Conservation (phyloP, 2,113 vertebrate species). For the Tachycineta bicolor region DNA sequence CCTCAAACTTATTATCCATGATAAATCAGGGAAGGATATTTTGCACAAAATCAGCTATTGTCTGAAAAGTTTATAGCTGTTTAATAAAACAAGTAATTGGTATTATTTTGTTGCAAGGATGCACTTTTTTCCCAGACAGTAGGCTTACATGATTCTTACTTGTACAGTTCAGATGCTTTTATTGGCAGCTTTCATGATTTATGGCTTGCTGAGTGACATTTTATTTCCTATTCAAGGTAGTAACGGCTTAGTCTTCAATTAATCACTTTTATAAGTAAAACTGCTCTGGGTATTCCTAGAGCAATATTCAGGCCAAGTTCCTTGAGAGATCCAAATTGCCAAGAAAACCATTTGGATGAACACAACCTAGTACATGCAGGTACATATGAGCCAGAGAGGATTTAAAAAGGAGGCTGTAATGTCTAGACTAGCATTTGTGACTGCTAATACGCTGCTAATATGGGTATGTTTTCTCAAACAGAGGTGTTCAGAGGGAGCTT, state of each 20-base stretch:
- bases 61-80: background rate
- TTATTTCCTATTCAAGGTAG: conserved; percentile 27
- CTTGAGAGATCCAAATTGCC: background rate
- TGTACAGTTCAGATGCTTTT: background rate
- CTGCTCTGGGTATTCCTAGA: background rate
- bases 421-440: conserved; percentile 30
- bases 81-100: background rate
- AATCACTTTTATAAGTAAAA: conserved; percentile 39
- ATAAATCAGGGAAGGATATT: background rate
- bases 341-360: background rate
- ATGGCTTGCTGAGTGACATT: background rate
- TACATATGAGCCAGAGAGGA: background rate
- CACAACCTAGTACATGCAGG: background rate
- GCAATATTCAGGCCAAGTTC: background rate
- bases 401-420: conserved; percentile 1
- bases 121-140: background rate
- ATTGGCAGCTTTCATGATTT: conserved; percentile 7
- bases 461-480: background rate
- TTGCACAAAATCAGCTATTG: background rate
- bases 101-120: background rate
- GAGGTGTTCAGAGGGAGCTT: conserved; percentile 25
- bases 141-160: background rate
- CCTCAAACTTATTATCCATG: background rate
- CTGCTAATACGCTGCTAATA: background rate
- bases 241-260: conserved; percentile 21